Evolutionary conservation across 2,113 vertebrate species (phyloP).

Genomic region (Petrocephalus zakoni): DNA sequence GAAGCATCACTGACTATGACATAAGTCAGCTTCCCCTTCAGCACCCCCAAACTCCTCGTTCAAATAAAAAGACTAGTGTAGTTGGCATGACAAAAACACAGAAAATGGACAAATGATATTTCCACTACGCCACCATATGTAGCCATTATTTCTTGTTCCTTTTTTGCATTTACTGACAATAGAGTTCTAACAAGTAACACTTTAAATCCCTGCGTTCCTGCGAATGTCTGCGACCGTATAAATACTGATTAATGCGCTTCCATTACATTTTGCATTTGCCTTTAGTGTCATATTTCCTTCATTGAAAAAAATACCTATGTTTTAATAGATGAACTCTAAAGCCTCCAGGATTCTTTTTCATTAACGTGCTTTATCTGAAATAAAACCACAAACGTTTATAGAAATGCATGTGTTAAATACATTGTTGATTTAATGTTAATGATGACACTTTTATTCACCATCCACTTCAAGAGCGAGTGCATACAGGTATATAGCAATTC

Average conservation of each 20-base stretch:
- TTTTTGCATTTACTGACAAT: not conserved
- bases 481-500: too few relatives aligned
- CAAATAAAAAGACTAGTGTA: not conserved
- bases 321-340: not conserved
- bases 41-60: not conserved
- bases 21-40: not conserved
- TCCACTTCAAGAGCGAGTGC: not conserved
- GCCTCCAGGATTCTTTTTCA: not conserved
- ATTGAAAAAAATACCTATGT: not conserved
- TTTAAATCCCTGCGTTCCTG: not conserved
- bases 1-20: not conserved
- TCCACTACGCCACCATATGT: not conserved
- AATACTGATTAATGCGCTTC: not conserved
- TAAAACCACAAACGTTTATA: not conserved
- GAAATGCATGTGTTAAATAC: not conserved
- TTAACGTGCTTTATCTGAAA: not conserved
- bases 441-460: not conserved
- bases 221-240: not conserved
- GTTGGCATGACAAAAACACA: not conserved
- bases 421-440: not conserved
- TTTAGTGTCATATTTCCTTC: not conserved
- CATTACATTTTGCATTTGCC: not conserved
- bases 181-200: not conserved
- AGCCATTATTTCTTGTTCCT: not conserved
- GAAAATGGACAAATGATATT: not conserved